These are phyloP conservation scores for Aporophyla lueneburgensis DNA, from an alignment of 2,888 invertebrate species.

Conservation along the genomic window DNA sequence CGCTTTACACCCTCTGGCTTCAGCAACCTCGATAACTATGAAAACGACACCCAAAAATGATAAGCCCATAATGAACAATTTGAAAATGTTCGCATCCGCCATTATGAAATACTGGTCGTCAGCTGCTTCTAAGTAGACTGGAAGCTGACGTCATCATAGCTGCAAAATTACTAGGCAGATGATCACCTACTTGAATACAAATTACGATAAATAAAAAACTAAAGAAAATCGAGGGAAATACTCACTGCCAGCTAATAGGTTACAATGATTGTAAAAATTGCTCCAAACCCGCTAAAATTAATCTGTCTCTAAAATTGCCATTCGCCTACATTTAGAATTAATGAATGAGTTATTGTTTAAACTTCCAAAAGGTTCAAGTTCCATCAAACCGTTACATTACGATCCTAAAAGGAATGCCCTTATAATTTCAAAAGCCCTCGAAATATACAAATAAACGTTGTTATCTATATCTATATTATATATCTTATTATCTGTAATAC, in stretches of 20 bases:
- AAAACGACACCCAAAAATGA: no score
- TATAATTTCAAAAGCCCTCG: not conserved
- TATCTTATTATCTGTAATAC: no score
- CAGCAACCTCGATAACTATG: no score
- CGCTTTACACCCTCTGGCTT: no score
- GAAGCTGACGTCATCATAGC: not conserved
- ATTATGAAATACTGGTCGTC: not conserved
- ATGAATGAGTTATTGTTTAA: not conserved
- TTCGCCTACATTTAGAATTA: slow-evolving; percentile 4
- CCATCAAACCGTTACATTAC: not conserved
- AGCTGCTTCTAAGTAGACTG: not conserved
- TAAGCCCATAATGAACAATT: no score
- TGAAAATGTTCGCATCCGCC: no score
- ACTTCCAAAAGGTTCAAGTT: slow-evolving; percentile 15
- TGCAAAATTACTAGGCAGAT: not conserved
- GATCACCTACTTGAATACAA: not conserved
- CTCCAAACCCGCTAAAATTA: not conserved
- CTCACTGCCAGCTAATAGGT: not conserved
- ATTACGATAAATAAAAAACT: not conserved
- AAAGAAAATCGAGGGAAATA: not conserved
- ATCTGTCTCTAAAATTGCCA: not conserved
- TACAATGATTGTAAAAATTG: not conserved
- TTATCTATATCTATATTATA: not conserved
- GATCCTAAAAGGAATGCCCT: slow-evolving; percentile 1
- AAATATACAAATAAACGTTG: slow-evolving; percentile 10